Percentiles rank a stretch among this genome's conserved stretches.
Evolutionary conservation across 2,113 vertebrate genomes (phyloP).

Genomic region (Alouatta palliata): DNA sequence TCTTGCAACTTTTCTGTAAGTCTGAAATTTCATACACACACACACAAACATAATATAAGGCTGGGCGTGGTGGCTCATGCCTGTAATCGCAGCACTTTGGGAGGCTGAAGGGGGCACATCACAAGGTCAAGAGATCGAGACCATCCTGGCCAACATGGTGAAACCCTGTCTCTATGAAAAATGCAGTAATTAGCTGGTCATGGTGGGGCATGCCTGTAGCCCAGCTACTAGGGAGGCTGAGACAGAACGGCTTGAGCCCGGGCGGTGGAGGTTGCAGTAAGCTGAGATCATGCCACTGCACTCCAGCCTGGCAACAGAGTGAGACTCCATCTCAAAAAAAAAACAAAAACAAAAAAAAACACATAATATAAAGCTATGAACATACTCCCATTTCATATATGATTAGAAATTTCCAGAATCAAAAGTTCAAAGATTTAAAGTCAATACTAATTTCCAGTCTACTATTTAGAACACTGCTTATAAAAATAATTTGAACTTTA

Average conservation of each 20-base stretch:
- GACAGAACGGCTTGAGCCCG: not conserved
- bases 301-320: not conserved
- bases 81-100: not conserved
- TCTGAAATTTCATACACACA: not conserved
- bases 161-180: not conserved
- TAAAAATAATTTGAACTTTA: slow-evolving; percentile 21
- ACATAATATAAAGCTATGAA: not conserved
- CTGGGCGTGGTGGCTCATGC: too few relatives aligned
- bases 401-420: slow-evolving; percentile 2
- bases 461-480: not conserved
- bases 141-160: not conserved
- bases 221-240: not conserved
- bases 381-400: not conserved
- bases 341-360: not conserved
- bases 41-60: not conserved
- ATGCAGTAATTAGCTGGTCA: not conserved
- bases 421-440: not conserved
- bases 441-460: not conserved
- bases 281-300: not conserved
- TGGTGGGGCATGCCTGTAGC: not conserved
- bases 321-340: not conserved
- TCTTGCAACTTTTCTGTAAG: too few relatives aligned
- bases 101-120: not conserved
- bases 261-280: not conserved
- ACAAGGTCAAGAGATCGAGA: not conserved